Percentiles rank a stretch among this genome's conserved stretches.
Evolutionary conservation across 2,888 invertebrate genomes (phyloP).

Genomic region (Atethmia centrago): DNA sequence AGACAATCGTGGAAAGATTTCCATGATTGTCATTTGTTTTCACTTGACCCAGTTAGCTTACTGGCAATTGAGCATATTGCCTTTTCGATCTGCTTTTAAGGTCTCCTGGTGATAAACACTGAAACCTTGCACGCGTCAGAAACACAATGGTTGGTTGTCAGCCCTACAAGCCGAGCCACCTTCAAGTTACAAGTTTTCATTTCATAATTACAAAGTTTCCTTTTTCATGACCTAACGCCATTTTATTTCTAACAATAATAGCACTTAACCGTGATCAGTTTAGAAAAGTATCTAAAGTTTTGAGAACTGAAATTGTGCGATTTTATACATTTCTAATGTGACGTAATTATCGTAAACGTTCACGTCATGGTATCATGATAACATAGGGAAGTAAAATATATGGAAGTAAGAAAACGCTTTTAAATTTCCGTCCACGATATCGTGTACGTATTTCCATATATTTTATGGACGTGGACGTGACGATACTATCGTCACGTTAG

Average conservation of each 20-base stretch:
- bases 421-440: too few relatives aligned
- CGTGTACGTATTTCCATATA: too few relatives aligned
- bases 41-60: conserved; percentile 34
- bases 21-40: conserved; percentile 4
- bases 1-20: too few relatives aligned
- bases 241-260: conserved; percentile 58
- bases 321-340: too few relatives aligned
- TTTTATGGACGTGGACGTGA: too few relatives aligned
- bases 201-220: conserved; percentile 62
- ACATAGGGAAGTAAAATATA: too few relatives aligned
- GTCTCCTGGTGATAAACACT: conserved; percentile 26
- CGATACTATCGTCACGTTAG: too few relatives aligned
- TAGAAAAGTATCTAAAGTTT: conserved; percentile 30
- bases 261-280: conserved; percentile 56
- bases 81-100: conserved; percentile 24
- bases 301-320: not conserved
- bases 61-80: not conserved
- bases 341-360: too few relatives aligned
- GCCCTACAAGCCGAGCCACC: conserved; percentile 48
- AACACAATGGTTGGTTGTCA: conserved; percentile 33
- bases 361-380: too few relatives aligned
- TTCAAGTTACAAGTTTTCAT: conserved; percentile 56
- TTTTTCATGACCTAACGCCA: conserved; percentile 44
- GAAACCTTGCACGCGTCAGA: conserved; percentile 41
- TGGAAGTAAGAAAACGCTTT: too few relatives aligned